These are phyloP conservation scores for Poecilia gillii DNA, from an alignment of 2,797 vertebrate genomes.

Conservation along the genomic window DNA sequence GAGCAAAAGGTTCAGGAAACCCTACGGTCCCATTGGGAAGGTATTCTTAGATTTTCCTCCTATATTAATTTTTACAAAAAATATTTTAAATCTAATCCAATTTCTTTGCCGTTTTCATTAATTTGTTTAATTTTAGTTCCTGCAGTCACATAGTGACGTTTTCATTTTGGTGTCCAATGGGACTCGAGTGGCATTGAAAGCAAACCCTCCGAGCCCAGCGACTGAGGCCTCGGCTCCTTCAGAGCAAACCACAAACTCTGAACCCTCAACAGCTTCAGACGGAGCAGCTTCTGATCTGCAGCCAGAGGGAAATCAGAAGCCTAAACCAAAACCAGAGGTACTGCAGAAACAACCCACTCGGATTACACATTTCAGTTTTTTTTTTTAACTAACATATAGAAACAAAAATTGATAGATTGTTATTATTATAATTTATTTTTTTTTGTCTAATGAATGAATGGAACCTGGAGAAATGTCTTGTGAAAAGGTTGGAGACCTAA, in stretches of 20 bases:
- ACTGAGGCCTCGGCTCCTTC: slow-evolving; percentile 37
- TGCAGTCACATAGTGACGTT: slow-evolving; percentile 86
- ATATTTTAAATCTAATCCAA: neutral
- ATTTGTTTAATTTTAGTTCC: slow-evolving; percentile 79
- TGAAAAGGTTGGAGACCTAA: neutral
- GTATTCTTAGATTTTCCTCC: slow-evolving; percentile 65
- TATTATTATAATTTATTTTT: too few species aligned
- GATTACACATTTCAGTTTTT: neutral
- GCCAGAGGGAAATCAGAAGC: slow-evolving; percentile 17
- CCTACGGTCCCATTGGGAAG: slow-evolving; percentile 89
- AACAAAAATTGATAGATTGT: too few species aligned
- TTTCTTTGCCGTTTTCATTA: neutral
- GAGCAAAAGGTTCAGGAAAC: slow-evolving; percentile 92
- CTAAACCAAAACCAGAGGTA: slow-evolving; percentile 57
- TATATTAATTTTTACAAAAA: neutral
- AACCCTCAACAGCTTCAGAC: slow-evolving; percentile 26
- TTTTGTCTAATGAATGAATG: too few species aligned
- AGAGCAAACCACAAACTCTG: slow-evolving; percentile 24
- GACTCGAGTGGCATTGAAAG: slow-evolving; percentile 83
- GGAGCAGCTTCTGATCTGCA: slow-evolving; percentile 28
- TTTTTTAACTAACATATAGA: too few species aligned
- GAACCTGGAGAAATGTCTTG: neutral
- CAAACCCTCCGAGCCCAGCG: slow-evolving; percentile 60
- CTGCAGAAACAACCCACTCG: neutral
- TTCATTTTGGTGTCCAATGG: slow-evolving; percentile 87